Conservation (phyloP, 1,140 invertebrate species). For the Notospermus geniculatus region DNA sequence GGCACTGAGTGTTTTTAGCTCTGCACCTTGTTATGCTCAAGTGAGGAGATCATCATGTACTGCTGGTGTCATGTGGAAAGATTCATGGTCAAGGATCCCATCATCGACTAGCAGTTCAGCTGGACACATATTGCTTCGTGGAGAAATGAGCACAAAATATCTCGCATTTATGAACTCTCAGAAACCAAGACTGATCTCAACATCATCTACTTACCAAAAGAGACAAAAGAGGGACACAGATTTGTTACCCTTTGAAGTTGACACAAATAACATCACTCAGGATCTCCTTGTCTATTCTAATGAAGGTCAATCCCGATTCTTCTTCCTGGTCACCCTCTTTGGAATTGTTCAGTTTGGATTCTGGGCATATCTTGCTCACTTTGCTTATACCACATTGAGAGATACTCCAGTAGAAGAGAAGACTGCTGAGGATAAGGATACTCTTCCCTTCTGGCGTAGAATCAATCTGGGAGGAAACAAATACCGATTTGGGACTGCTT, state of each 20-base stretch:
- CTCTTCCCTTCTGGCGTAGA: slow-evolving; percentile 65
- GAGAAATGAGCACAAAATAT: no score
- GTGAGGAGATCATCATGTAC: no score
- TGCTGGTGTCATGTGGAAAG: no score
- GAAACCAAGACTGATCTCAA: no score
- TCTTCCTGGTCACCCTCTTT: slow-evolving; percentile 67
- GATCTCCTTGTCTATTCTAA: slow-evolving; percentile 73
- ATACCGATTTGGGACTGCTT: slow-evolving; percentile 66
- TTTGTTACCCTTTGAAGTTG: slow-evolving; percentile 39
- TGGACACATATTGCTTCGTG: no score
- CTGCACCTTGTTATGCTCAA: no score
- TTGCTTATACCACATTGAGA: slow-evolving; percentile 63
- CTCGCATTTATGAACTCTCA: no score
- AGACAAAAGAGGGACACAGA: no score
- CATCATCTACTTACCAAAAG: no score
- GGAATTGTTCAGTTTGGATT: slow-evolving; percentile 70
- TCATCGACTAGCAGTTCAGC: no score
- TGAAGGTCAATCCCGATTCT: slow-evolving; percentile 67
- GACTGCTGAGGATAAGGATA: slow-evolving; percentile 1
- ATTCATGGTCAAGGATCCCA: no score
- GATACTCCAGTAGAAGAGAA: slow-evolving; percentile 51
- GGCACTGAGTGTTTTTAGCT: no score
- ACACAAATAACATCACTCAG: slow-evolving; percentile 65
- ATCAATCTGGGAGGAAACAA: slow-evolving; percentile 72
- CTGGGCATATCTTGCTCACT: slow-evolving; percentile 70